Evolutionary conservation across 2,797 vertebrate genomes (phyloP).

Genomic region (Nasua narica): DNA sequence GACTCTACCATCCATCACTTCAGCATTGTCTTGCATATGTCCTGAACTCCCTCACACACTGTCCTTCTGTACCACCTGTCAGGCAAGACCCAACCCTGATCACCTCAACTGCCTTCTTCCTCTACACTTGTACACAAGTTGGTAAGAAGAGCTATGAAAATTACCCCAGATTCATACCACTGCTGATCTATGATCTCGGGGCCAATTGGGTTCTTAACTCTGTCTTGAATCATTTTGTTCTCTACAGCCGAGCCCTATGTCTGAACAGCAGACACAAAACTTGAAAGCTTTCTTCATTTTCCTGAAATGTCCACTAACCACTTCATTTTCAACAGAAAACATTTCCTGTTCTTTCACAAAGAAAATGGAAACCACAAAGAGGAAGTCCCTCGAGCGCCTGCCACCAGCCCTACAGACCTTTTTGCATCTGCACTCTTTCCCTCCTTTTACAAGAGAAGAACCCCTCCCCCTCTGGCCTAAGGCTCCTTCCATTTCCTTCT

Average conservation of each 20-base stretch:
- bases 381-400: constrained; percentile 54
- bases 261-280: not conserved
- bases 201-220: not conserved
- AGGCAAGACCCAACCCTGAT: not conserved
- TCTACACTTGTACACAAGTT: not conserved
- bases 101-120: not conserved
- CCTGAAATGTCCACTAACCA: constrained; percentile 36
- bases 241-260: not conserved
- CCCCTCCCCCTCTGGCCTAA: not conserved
- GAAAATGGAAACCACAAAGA: constrained; percentile 64
- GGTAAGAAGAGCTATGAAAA: not conserved
- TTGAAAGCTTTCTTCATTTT: constrained; percentile 28
- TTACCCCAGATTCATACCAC: not conserved
- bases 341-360: constrained; percentile 60
- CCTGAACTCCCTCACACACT: not conserved
- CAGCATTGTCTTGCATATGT: not conserved
- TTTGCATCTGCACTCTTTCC: not conserved
- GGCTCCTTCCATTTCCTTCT: not conserved
- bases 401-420: not conserved
- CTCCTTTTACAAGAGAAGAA: not conserved
- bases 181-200: not conserved
- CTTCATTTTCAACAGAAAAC: constrained; percentile 54
- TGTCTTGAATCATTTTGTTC: constrained; percentile 9
- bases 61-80: not conserved
- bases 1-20: not conserved